Conservation (phyloP, 2,113 vertebrate species). For the Nothobranchius furzeri region DNA sequence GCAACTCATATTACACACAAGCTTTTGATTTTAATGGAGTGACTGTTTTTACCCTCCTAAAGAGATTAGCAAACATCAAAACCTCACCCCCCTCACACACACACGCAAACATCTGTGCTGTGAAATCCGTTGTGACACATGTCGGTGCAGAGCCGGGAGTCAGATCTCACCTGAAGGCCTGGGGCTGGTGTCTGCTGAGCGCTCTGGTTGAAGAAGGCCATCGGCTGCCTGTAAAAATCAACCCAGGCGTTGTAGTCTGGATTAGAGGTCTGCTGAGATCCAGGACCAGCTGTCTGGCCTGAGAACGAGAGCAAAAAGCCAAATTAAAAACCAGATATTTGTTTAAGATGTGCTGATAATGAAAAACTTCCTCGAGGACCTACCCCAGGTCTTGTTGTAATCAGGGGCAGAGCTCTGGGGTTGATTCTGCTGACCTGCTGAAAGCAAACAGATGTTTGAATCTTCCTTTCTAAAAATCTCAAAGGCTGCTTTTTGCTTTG, state of each 20-base stretch:
- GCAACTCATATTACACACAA: no score
- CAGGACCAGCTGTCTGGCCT: constrained; percentile 89
- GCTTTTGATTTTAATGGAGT: no score
- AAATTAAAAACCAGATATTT: not conserved
- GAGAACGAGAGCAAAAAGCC: constrained; percentile 8
- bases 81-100: no score
- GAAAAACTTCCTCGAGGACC: constrained; percentile 34
- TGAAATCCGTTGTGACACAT: not conserved
- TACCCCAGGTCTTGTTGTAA: constrained; percentile 95
- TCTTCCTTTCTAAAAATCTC: not conserved
- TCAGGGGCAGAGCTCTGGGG: constrained; percentile 89
- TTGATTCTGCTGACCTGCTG: constrained; percentile 95
- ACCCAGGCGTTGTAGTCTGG: constrained; percentile 96
- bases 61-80: not conserved
- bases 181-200: constrained; percentile 91
- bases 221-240: constrained; percentile 96
- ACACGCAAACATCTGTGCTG: not conserved
- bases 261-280: constrained; percentile 91
- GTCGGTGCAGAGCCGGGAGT: not conserved
- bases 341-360: not conserved
- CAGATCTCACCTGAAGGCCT: constrained; percentile 86
- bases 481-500: not conserved
- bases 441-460: constrained; percentile 20
- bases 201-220: constrained; percentile 93
- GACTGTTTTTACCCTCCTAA: no score